Evolutionary conservation across 2,113 vertebrate genomes (phyloP), one percentile per base, ranked within the genome.

Genomic region (Crotophaga sulcirostris): DNA sequence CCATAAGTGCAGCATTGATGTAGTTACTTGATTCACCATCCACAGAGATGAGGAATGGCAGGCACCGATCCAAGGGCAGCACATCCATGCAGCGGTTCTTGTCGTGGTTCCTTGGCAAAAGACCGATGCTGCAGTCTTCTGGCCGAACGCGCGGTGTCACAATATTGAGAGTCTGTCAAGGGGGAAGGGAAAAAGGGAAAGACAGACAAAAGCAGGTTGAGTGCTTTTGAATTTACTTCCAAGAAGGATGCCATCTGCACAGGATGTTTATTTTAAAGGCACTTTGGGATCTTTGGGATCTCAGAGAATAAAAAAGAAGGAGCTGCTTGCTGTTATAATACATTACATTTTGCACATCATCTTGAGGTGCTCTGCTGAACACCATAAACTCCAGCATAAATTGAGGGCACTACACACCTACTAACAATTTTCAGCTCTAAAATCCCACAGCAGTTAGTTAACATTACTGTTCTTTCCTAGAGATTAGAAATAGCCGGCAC

Each of bases 1-100:
- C 99, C 99, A 99, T 99, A 90, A 99, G 97, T 1, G 99, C 99
- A 44, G 99, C 99, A 2, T 99, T 99, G 97, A 99, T 99, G 97
- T 99, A 99, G 95, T 99, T 99, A 97, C 99, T 99, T 75, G 99
- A 99, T 93, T 99, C 99, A 2, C 99, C 99, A 6, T 99, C 99
- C 84, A 99, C 99, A 0, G 99, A 99, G 96, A 99, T 99, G 95
- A 99, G 99, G 97, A 99, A 99, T 47, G 99, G 99, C 81, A 99
- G 98, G 95, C 99, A 99, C 80, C 99, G 98, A 97, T 99, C 99
- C 63, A 99, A 98, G 10, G 99, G 99, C 26, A 99, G 97, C 55
- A 99, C 99, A 6, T 99, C 99, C 99, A 99, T 98, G 94, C 98
- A 99, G 91, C 99, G 98, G 89, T 99, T 99, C 98, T 99, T 99